Evolutionary conservation across 2,888 invertebrate species (phyloP).

Genomic region (Drosophila leonis): DNA sequence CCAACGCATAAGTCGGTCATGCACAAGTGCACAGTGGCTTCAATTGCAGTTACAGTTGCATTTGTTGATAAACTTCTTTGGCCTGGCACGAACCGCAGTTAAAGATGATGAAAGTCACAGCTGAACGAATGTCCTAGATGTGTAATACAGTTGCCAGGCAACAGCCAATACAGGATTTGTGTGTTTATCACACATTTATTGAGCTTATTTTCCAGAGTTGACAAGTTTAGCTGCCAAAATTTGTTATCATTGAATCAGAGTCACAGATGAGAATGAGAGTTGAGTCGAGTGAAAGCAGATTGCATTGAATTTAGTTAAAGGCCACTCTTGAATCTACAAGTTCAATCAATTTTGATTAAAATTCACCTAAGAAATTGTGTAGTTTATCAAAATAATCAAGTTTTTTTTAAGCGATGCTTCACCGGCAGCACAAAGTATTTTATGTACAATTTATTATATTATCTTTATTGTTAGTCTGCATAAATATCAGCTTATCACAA

Average conservation of each 20-base stretch:
- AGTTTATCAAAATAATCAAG: too few species aligned
- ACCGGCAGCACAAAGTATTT: too few species aligned
- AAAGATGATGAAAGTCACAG: slow-evolving; percentile 7
- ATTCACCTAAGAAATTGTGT: too few species aligned
- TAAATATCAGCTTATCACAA: slow-evolving; percentile 7
- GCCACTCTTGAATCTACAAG: too few species aligned
- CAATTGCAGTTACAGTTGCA: slow-evolving; percentile 14
- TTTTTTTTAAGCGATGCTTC: too few species aligned
- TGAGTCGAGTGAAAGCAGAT: slow-evolving; percentile 1
- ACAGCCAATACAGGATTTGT: neutral
- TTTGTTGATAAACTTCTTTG: slow-evolving; percentile 17
- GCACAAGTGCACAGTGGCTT: slow-evolving; percentile 27
- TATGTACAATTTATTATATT: neutral
- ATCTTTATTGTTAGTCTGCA: neutral
- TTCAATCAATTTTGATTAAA: neutral
- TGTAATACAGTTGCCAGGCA: neutral
- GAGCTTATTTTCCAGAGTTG: neutral
- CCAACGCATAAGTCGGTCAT: slow-evolving; percentile 40
- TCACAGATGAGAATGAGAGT: neutral
- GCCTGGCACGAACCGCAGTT: neutral
- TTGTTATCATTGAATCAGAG: slow-evolving; percentile 6
- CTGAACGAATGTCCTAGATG: neutral
- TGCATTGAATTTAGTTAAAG: neutral
- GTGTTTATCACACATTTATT: slow-evolving; percentile 2
- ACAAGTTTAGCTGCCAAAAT: slow-evolving; percentile 8